Conservation (phyloP, 2,113 vertebrate genomes). For the Vireo altiloquus region DNA sequence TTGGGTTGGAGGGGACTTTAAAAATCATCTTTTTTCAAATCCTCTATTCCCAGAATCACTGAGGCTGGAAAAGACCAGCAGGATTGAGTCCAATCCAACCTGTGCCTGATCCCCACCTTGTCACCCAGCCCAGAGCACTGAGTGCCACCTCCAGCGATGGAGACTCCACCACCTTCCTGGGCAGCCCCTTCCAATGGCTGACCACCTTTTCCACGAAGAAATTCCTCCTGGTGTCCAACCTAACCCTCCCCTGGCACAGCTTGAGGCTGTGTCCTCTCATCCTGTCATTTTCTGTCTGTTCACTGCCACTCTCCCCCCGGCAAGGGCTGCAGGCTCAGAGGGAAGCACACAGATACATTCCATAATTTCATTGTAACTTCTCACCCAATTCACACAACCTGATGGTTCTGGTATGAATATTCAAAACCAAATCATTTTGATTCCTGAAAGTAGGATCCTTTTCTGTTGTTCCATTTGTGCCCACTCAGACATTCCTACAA, state of each 20-base stretch:
- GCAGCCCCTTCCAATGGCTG: neutral
- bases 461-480: neutral
- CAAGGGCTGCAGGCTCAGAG: neutral
- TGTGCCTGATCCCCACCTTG: neutral
- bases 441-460: neutral
- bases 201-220: neutral
- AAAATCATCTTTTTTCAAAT: neutral
- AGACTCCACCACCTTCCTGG: neutral
- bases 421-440: neutral
- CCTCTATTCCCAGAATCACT: neutral
- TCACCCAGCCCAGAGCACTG: neutral
- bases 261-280: neutral
- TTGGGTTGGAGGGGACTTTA: neutral
- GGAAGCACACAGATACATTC: accelerated
- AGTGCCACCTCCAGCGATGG: neutral
- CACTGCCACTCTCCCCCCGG: neutral
- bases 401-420: neutral
- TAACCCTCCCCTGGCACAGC: neutral
- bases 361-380: accelerated
- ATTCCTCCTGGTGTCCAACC: neutral
- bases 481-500: neutral
- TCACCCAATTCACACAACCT: neutral
- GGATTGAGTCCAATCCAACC: neutral
- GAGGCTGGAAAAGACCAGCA: neutral
- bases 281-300: neutral